Conservation (phyloP, 2,797 vertebrate genomes). For the Hipposideros larvatus region DNA sequence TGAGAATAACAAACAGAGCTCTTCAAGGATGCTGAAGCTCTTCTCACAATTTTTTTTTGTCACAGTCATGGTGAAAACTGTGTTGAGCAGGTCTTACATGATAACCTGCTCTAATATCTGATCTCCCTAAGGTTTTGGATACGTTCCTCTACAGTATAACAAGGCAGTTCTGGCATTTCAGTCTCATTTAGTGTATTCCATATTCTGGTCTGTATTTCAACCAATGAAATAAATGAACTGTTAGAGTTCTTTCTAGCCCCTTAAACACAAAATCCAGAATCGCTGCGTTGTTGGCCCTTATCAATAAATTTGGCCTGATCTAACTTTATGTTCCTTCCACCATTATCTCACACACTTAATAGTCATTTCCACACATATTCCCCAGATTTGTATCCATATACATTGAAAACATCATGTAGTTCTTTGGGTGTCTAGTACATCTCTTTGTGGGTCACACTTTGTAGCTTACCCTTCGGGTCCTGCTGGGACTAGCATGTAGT, state of each 20-base stretch:
- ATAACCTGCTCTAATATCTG: background rate
- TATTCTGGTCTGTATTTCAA: background rate
- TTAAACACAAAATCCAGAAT: background rate
- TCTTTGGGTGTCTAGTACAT: background rate
- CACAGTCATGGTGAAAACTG: background rate
- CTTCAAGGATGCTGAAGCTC: background rate
- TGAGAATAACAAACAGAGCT: background rate
- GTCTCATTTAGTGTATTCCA: background rate
- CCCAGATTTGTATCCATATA: background rate
- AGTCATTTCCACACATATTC: background rate
- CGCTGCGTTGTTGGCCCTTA: background rate
- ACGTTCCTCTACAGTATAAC: background rate
- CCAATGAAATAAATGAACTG: background rate
- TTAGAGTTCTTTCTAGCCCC: background rate
- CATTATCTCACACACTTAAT: background rate
- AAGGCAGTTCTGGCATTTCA: background rate
- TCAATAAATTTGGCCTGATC: background rate
- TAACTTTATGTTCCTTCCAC: background rate
- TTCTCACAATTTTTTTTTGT: background rate
- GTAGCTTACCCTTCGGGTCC: background rate
- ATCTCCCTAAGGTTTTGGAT: background rate
- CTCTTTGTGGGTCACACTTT: background rate
- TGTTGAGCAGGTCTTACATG: background rate
- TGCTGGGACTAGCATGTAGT: background rate
- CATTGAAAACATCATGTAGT: background rate